A percentile compares a stretch with the other conserved stretches of the same genome.
phyloP scores from a whole-genome alignment of 2,888 invertebrate genomes.

The Chouioia cunea region DNA sequence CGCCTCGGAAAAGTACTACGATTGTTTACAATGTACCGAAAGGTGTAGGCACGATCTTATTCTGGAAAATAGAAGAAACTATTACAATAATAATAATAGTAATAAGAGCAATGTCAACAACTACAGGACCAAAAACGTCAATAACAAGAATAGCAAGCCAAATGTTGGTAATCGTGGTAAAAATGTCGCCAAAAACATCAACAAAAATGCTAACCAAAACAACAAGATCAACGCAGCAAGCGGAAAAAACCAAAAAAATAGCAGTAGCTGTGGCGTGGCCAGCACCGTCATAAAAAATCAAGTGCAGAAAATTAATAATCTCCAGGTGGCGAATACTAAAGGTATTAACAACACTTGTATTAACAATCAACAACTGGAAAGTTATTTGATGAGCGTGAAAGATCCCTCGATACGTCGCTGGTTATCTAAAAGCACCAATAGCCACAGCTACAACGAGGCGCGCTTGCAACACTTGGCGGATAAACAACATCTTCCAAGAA shows the following conservation, averaged over 20 bases:
- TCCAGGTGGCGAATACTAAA: conserved; percentile 16
- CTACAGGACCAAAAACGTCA: conserved; percentile 17
- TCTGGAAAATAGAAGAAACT: conserved; percentile 46
- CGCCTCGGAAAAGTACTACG: conserved; percentile 63
- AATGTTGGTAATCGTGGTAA: conserved; percentile 9
- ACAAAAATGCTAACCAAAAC: conserved; percentile 37
- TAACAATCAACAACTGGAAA: conserved; percentile 17
- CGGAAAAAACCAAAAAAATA: conserved; percentile 32
- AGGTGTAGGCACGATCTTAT: conserved; percentile 61
- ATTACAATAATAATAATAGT: conserved; percentile 35
- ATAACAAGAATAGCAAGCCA: not conserved
- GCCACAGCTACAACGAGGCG: conserved; percentile 22
- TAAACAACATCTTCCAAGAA: conserved; percentile 17
- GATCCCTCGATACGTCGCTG: conserved; percentile 42
- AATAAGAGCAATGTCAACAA: conserved; percentile 32
- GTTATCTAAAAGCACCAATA: conserved; percentile 31
- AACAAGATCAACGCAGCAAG: conserved; percentile 22
- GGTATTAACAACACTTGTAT: not conserved
- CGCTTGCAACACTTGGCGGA: not conserved
- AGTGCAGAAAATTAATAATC: conserved; percentile 41
- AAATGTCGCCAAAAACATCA: conserved; percentile 26
- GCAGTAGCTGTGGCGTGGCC: not conserved
- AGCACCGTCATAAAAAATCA: not conserved
- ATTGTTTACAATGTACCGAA: conserved; percentile 65
- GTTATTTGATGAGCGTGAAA: conserved; percentile 35